phyloP scores from a whole-genome alignment of 2,797 vertebrate genomes.

The Amblyraja radiata region DNA sequence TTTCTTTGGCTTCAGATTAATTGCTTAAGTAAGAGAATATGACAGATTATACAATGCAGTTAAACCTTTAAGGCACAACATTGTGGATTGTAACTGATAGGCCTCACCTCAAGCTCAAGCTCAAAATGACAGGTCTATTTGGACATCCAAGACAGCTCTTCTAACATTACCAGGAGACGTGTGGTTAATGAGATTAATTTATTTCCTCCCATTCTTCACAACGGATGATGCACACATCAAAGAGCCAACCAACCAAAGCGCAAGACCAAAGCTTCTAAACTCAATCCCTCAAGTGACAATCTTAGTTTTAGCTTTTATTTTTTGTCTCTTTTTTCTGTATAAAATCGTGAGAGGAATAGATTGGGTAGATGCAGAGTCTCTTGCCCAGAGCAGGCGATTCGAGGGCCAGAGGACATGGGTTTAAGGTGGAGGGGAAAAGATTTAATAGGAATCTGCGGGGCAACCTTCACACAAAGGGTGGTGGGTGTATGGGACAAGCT shows the following conservation, averaged over 20 bases:
- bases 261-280: background rate
- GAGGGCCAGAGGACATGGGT: too few species aligned
- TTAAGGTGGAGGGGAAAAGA: too few species aligned
- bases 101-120: background rate
- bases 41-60: background rate
- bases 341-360: too few species aligned
- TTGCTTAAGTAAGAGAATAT: background rate
- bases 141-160: background rate
- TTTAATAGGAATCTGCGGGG: too few species aligned
- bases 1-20: background rate
- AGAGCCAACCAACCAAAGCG: background rate
- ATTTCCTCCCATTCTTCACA: background rate
- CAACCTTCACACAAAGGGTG: too few species aligned
- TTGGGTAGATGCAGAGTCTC: too few species aligned
- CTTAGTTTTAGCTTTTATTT: background rate
- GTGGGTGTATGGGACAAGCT: too few species aligned
- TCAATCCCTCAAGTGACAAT: background rate
- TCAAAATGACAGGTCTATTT: conserved; percentile 14
- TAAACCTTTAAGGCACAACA: background rate
- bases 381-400: too few species aligned
- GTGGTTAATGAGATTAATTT: conserved; percentile 14
- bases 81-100: conserved; percentile 3
- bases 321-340: too few species aligned
- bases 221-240: background rate
- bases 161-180: background rate